These are phyloP conservation scores for Actinia tenebrosa DNA, from an alignment of 64 coral and sea anemone species.

Conservation along the genomic window DNA sequence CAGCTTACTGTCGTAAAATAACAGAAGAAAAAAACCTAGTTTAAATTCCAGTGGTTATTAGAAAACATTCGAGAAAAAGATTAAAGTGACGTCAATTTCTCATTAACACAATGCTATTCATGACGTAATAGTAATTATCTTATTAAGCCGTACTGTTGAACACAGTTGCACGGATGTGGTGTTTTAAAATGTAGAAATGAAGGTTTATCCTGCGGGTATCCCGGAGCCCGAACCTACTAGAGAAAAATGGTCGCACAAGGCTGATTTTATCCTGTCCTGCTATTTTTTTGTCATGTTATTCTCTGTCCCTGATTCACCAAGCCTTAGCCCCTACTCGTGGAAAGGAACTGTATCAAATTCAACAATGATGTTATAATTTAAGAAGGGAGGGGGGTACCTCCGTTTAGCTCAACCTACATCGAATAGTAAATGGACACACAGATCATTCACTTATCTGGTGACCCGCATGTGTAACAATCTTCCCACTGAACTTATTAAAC, in stretches of 20 bases:
- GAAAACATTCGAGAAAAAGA: too few species aligned
- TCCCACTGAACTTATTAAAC: background rate
- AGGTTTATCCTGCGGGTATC: too few species aligned
- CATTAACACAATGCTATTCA: too few species aligned
- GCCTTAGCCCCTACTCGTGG: background rate
- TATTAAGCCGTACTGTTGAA: too few species aligned
- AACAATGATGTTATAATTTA: background rate
- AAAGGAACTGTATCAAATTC: background rate
- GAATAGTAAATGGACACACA: background rate
- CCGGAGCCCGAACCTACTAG: background rate
- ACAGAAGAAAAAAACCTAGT: too few species aligned
- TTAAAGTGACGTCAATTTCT: too few species aligned
- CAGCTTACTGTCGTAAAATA: too few species aligned
- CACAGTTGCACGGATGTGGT: too few species aligned
- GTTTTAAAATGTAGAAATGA: too few species aligned
- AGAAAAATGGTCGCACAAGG: constrained; percentile 20
- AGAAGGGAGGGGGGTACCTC: background rate
- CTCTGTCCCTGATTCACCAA: background rate
- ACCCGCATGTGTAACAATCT: background rate
- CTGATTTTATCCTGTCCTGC: constrained; percentile 13
- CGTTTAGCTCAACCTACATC: background rate
- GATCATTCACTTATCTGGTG: background rate
- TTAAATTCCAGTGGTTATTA: too few species aligned
- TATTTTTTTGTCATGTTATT: background rate
- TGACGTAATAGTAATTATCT: too few species aligned